phyloP scores from a whole-genome alignment of 2,888 invertebrate species.

The Chaetogeoica ovagalla region DNA sequence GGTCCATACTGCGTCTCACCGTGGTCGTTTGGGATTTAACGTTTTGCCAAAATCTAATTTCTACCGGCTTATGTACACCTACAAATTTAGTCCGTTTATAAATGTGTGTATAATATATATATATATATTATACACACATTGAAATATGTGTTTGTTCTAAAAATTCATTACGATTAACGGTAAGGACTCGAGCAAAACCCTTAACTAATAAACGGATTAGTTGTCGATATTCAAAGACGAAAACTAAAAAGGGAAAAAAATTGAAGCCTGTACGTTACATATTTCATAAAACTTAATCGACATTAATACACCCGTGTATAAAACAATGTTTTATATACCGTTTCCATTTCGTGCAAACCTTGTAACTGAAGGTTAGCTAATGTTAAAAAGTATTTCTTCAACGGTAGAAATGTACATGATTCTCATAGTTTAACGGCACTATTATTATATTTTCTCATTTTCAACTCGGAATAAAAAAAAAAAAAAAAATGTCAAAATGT shows the following conservation, averaged over 20 bases:
- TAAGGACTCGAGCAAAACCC: neutral
- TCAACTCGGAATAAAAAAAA: too few relatives aligned
- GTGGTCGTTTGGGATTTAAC: neutral
- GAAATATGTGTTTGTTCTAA: slow-evolving; percentile 21
- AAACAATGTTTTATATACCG: neutral
- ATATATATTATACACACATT: neutral
- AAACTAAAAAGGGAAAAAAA: neutral
- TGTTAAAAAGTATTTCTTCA: too few relatives aligned
- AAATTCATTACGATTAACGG: neutral
- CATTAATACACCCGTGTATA: neutral
- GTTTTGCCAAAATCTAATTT: neutral
- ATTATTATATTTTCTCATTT: too few relatives aligned
- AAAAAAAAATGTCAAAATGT: too few relatives aligned
- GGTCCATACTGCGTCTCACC: neutral
- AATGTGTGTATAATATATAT: neutral
- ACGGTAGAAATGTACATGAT: too few relatives aligned
- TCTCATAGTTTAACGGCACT: too few relatives aligned
- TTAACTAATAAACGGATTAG: slow-evolving; percentile 35
- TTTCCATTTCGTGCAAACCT: neutral
- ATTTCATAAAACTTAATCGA: slow-evolving; percentile 14
- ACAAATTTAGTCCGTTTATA: too few relatives aligned
- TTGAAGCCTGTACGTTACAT: neutral
- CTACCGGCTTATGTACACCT: neutral
- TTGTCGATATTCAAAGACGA: neutral
- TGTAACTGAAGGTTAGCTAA: too few relatives aligned